Evolutionary conservation across 2,113 vertebrate genomes (phyloP).

Genomic region (Lepisosteus osseus): DNA sequence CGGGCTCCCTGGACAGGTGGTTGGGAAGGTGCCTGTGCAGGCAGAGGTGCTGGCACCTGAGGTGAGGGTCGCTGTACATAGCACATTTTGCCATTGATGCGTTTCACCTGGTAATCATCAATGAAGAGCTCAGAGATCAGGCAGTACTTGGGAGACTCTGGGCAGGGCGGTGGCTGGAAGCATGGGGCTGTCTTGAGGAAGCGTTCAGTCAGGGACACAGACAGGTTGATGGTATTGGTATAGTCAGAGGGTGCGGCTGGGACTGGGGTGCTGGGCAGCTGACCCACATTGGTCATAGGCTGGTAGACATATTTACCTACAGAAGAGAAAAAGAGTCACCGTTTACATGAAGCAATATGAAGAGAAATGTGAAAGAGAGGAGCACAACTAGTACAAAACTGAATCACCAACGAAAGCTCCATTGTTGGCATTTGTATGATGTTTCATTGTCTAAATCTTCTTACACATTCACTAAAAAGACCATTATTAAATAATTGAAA

Average conservation of each 20-base stretch:
- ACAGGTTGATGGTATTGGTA: slow-evolving; percentile 83
- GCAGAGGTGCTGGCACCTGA: slow-evolving; percentile 44
- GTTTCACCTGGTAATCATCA: slow-evolving; percentile 93
- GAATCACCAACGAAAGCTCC: too few species aligned
- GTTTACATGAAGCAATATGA: too few species aligned
- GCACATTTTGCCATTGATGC: slow-evolving; percentile 97
- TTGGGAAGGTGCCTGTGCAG: slow-evolving; percentile 33
- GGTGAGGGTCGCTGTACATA: slow-evolving; percentile 86
- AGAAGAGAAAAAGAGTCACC: slow-evolving; percentile 18
- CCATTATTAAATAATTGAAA: too few species aligned
- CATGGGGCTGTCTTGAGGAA: slow-evolving; percentile 86
- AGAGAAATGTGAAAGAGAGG: too few species aligned
- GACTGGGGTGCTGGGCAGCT: slow-evolving; percentile 88
- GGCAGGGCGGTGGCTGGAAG: slow-evolving; percentile 83
- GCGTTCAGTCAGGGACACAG: slow-evolving; percentile 83
- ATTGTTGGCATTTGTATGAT: too few species aligned
- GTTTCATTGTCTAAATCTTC: too few species aligned
- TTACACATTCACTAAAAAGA: too few species aligned
- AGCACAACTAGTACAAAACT: too few species aligned
- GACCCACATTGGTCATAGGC: slow-evolving; percentile 94
- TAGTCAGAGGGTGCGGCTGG: slow-evolving; percentile 68
- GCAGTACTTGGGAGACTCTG: slow-evolving; percentile 87
- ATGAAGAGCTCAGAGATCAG: slow-evolving; percentile 92
- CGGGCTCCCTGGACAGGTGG: slow-evolving; percentile 26
- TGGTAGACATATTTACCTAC: slow-evolving; percentile 95